Percentiles rank a stretch among this genome's conserved stretches.
These are phyloP conservation scores for Mormyrus hasselquistii DNA, from an alignment of 2,797 vertebrate genomes.

Conservation along the genomic window DNA sequence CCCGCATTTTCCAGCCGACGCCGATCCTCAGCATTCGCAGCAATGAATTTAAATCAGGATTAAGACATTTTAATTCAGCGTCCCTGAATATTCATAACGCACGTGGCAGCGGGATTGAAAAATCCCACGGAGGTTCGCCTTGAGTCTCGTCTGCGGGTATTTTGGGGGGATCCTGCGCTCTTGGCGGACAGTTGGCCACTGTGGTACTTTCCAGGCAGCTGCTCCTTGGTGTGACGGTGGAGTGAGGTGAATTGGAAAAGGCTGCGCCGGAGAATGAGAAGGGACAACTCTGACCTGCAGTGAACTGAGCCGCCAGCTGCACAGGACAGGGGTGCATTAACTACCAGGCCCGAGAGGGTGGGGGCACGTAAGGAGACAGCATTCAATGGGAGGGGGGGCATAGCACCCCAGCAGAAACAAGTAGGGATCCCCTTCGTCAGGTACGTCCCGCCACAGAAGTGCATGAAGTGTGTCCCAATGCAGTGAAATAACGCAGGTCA, in stretches of 20 bases:
- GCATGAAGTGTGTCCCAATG: background rate
- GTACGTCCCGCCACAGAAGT: background rate
- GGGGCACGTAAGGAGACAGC: background rate
- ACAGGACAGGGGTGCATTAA: background rate
- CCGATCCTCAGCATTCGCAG: background rate
- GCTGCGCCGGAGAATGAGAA: background rate
- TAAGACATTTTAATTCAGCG: conserved; percentile 10
- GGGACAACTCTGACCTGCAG: background rate
- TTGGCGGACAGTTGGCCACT: background rate
- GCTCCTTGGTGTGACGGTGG: background rate
- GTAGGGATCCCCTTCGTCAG: background rate
- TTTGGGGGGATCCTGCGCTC: background rate
- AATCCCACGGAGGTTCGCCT: background rate
- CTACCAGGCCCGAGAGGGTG: background rate
- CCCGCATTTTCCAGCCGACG: background rate
- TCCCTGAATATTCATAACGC: background rate
- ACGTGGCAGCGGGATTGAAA: background rate
- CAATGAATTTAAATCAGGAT: conserved; percentile 8
- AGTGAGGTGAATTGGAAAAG: background rate
- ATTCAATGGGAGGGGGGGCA: background rate
- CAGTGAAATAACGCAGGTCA: background rate
- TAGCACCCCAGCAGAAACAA: background rate
- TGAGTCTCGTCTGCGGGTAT: background rate
- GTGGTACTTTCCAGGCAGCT: background rate
- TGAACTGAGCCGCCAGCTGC: background rate